Evolutionary conservation across 2,113 vertebrate genomes (phyloP).

Genomic region (Uria lomvia): DNA sequence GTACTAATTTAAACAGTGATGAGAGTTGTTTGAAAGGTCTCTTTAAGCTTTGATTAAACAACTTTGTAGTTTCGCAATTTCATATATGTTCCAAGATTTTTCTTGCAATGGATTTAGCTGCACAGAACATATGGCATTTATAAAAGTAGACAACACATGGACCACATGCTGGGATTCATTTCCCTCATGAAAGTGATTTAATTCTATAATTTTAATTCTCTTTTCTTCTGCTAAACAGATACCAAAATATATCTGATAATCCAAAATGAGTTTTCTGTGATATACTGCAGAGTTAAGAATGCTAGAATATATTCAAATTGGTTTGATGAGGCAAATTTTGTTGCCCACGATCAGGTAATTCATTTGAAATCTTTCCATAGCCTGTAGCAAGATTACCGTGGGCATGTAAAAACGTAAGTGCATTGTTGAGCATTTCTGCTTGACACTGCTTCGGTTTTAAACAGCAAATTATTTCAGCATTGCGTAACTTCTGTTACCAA

Average conservation of each 20-base stretch:
- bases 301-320: slow-evolving; percentile 63
- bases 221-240: slow-evolving; percentile 61
- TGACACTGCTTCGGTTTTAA: slow-evolving; percentile 72
- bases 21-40: slow-evolving; percentile 40
- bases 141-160: slow-evolving; percentile 52
- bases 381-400: slow-evolving; percentile 83
- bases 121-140: slow-evolving; percentile 55
- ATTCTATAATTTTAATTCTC: slow-evolving; percentile 62
- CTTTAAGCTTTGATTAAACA: slow-evolving; percentile 53
- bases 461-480: slow-evolving; percentile 86
- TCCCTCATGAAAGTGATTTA: slow-evolving; percentile 59
- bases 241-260: slow-evolving; percentile 60
- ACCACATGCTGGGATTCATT: slow-evolving; percentile 56
- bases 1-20: slow-evolving; percentile 39
- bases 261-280: slow-evolving; percentile 76
- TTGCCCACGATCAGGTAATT: slow-evolving; percentile 75
- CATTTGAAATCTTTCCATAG: slow-evolving; percentile 79
- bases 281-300: slow-evolving; percentile 80
- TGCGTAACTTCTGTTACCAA: slow-evolving; percentile 62
- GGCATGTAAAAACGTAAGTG: slow-evolving; percentile 75
- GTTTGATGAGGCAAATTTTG: slow-evolving; percentile 74
- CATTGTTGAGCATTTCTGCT: slow-evolving; percentile 73
- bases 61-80: slow-evolving; percentile 44
- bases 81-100: slow-evolving; percentile 29
- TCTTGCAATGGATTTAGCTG: slow-evolving; percentile 23